phyloP scores from a whole-genome alignment of 2,888 invertebrate species.

The Beris chalybata region DNA sequence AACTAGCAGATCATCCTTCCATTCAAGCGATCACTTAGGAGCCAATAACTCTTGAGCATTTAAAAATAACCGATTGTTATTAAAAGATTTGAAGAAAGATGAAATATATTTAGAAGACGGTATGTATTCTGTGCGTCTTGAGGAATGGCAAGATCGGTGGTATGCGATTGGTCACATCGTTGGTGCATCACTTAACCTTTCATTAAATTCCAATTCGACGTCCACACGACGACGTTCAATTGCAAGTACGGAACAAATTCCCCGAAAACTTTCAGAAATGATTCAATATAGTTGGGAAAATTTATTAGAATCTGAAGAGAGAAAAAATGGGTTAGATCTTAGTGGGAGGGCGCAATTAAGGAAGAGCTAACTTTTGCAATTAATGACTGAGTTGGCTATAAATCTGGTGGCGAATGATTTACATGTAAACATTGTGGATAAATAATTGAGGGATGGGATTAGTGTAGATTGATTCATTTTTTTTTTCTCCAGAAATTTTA shows the following conservation, averaged over 20 bases:
- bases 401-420: conserved; percentile 18
- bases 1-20: conserved; percentile 2
- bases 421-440: conserved; percentile 16
- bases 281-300: neutral
- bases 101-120: conserved; percentile 12
- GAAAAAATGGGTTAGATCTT: conserved; percentile 19
- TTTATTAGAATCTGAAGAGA: conserved; percentile 10
- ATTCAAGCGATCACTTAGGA: conserved; percentile 30
- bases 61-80: conserved; percentile 28
- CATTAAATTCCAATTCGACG: too few relatives aligned
- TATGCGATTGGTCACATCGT: too few relatives aligned
- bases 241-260: too few relatives aligned
- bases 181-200: too few relatives aligned
- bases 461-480: too few relatives aligned
- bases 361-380: conserved; percentile 23
- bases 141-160: too few relatives aligned
- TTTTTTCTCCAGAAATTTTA: too few relatives aligned
- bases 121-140: too few relatives aligned
- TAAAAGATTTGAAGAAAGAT: conserved; percentile 13
- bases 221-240: too few relatives aligned
- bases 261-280: too few relatives aligned
- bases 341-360: conserved; percentile 26
- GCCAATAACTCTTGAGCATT: conserved; percentile 30
- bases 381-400: conserved; percentile 15
- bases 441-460: conserved; percentile 14